phyloP scores from a whole-genome alignment of 2,113 vertebrate species.

The Colius striatus region DNA sequence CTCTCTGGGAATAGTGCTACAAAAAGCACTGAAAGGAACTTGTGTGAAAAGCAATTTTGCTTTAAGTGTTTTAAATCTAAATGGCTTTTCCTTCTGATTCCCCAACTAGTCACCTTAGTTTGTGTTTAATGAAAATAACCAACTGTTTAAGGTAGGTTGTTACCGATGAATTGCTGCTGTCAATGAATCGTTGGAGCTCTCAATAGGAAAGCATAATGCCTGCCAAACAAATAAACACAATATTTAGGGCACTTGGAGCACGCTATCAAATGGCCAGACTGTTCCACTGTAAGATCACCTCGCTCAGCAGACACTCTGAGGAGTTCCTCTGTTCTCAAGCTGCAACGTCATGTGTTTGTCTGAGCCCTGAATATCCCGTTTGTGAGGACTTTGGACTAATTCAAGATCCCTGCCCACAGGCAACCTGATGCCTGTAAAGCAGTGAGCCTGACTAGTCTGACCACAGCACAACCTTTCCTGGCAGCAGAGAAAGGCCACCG shows the following conservation, averaged over 20 bases:
- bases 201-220: neutral
- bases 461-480: neutral
- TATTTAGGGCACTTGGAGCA: constrained; percentile 19
- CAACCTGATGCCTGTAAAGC: constrained; percentile 4
- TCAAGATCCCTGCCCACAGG: neutral
- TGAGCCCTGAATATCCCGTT: neutral
- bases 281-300: neutral
- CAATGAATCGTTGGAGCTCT: neutral
- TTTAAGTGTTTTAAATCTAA: constrained; percentile 31
- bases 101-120: neutral
- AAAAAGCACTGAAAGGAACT: constrained; percentile 9
- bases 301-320: neutral
- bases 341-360: neutral
- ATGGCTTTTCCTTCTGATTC: constrained; percentile 22
- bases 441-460: neutral
- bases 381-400: constrained; percentile 2
- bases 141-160: neutral
- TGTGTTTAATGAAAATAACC: neutral
- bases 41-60: constrained; percentile 11
- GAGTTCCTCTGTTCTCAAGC: constrained; percentile 26
- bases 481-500: neutral
- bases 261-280: constrained; percentile 21
- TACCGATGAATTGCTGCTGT: neutral
- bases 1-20: neutral
- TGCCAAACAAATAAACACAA: constrained; percentile 35